phyloP scores from a whole-genome alignment of 2,888 invertebrate species.

The Amblyteles armatorius region DNA sequence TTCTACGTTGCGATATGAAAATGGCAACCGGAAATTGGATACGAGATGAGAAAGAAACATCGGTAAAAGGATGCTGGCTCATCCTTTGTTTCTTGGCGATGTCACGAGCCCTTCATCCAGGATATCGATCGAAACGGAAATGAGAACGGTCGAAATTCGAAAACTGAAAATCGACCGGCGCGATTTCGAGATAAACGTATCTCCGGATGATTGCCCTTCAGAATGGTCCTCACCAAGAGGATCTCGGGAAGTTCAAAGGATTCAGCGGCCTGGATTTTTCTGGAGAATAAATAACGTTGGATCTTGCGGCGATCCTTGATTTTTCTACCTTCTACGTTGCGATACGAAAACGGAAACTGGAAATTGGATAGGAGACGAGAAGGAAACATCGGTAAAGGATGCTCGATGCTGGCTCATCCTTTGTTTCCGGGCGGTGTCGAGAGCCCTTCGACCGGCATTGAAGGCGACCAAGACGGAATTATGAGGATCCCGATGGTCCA shows the following conservation, averaged over 20 bases:
- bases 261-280: no score
- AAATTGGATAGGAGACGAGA: background rate
- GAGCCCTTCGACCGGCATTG: constrained; percentile 4
- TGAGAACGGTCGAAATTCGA: background rate
- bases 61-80: no score
- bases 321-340: background rate
- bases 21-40: background rate
- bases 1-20: background rate
- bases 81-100: background rate
- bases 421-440: background rate
- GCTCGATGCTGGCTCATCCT: background rate
- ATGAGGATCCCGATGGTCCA: constrained; percentile 24
- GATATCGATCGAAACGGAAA: background rate
- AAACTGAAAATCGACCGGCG: background rate
- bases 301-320: background rate
- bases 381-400: no score
- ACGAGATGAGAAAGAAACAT: background rate
- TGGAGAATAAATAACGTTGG: no score
- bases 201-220: background rate
- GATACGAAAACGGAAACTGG: no score
- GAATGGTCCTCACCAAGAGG: background rate
- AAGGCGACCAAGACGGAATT: background rate
- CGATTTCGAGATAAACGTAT: background rate
- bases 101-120: background rate
- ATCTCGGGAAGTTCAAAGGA: background rate